phyloP scores from a whole-genome alignment of 2,797 vertebrate genomes.

The Lycodopsis pacificus region DNA sequence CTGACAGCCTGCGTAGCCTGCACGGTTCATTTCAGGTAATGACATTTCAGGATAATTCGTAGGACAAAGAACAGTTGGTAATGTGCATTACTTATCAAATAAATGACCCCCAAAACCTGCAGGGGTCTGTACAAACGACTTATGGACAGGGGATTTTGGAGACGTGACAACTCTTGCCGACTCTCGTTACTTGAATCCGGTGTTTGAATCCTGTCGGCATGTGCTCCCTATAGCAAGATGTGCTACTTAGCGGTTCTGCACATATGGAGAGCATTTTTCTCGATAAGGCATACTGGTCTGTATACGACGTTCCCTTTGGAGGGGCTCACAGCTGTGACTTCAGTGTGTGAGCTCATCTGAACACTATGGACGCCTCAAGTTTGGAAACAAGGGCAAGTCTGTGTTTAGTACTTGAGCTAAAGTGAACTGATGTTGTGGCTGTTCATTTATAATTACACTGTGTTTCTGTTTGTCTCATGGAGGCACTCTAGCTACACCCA shows the following conservation, averaged over 20 bases:
- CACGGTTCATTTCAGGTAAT: background rate
- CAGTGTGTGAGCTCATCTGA: no score
- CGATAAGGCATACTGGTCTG: background rate
- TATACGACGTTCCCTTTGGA: background rate
- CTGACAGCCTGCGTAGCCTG: background rate
- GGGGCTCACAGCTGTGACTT: no score
- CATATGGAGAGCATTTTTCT: background rate
- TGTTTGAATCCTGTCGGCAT: background rate
- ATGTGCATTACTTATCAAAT: background rate
- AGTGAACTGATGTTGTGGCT: background rate
- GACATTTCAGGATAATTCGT: background rate
- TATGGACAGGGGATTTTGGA: background rate
- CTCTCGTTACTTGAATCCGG: background rate
- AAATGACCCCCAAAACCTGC: no score
- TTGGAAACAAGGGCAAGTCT: background rate
- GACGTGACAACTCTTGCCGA: background rate
- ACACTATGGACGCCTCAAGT: no score
- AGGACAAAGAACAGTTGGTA: background rate
- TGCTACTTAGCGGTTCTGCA: background rate
- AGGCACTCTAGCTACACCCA: constrained; percentile 53
- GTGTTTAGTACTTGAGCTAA: background rate
- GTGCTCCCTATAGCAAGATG: background rate
- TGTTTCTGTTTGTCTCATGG: constrained; percentile 29
- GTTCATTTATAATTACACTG: background rate
- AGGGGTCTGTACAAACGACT: background rate